Evolutionary conservation across 2,888 invertebrate species (phyloP).

Genomic region (Rhamnusium bicolor): DNA sequence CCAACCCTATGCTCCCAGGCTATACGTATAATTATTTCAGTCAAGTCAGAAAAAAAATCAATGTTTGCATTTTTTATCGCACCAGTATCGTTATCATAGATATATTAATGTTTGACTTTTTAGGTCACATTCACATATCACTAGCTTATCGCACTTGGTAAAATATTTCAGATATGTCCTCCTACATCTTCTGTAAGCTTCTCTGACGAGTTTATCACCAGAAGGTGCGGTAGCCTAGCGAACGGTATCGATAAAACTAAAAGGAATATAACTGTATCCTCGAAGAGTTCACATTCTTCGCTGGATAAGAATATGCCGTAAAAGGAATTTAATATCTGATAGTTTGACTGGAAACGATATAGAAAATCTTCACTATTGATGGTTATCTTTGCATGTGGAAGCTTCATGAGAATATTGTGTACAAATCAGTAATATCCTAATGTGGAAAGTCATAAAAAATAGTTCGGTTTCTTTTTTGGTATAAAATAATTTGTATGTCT

Average conservation of each 20-base stretch:
- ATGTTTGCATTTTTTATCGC: too few relatives aligned
- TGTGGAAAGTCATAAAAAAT: too few relatives aligned
- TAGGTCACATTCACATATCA: neutral
- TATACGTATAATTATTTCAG: too few relatives aligned
- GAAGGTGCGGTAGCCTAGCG: neutral
- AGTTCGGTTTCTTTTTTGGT: too few relatives aligned
- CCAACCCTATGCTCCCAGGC: too few relatives aligned
- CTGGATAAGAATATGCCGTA: neutral
- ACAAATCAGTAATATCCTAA: too few relatives aligned
- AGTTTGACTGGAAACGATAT: neutral
- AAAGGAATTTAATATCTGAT: neutral
- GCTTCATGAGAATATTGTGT: too few relatives aligned
- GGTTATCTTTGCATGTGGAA: too few relatives aligned
- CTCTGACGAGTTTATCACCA: neutral
- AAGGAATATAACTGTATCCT: conserved; percentile 16
- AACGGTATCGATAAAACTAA: conserved; percentile 15
- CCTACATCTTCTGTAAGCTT: neutral
- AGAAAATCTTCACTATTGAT: neutral
- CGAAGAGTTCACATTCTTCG: conserved; percentile 2
- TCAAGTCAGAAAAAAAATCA: too few relatives aligned
- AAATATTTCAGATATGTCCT: neutral
- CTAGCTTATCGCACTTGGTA: neutral
- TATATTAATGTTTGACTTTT: neutral
- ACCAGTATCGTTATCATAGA: too few relatives aligned
- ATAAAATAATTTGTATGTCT: too few relatives aligned